Base-by-base conservation (phyloP, 1,140 invertebrate genomes). In the Lethrus apterus region DNA sequence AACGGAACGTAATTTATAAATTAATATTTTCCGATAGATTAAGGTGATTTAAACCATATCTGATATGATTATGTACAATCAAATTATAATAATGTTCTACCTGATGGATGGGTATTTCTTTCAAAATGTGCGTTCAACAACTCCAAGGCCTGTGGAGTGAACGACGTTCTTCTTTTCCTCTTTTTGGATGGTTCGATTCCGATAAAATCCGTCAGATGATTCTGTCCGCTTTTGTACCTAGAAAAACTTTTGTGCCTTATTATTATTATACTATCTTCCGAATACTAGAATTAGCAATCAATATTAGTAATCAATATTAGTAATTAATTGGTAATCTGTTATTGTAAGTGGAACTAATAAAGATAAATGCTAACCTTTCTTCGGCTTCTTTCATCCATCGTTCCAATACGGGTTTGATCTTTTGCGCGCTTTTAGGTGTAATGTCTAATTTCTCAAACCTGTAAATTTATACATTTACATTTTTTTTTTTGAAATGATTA, bases 401-500 rank as follows among this genome's bases (percentile, higher is more conserved):
- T 71, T 97, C 93, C 62, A 98, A 77, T 51, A 98, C 93, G 54
- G 94, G 94, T 73, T 96, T 97, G 63, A 98, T 98, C 81, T 97
- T 98, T 76, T 95, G 90, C 54, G 94, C 93, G 79, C 93, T 96
- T 78, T 97, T 96, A 67, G 93, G 93, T 64, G 93, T 98, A 62
- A 98, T 98, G 76, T 98, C 94, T 71, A 98, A 78, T 78, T 98
- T 98, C 76, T 98, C 94, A 81, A 98, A 98, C 85, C 94, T 97
- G 70, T 66, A 42, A 42, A 13, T 1, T 2, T 11, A 3, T 40
- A n/a, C n/a, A n/a, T n/a, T n/a, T n/a, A n/a, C n/a, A n/a, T n/a
- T n/a, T n/a, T n/a, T n/a, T n/a, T n/a, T n/a, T n/a, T n/a, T n/a
- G n/a, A n/a, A n/a, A n/a, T n/a, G n/a, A n/a, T n/a, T n/a, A n/a